These are phyloP conservation scores for Macrocentrus cingulum DNA, from an alignment of 1,140 invertebrate species.

Conservation along the genomic window DNA sequence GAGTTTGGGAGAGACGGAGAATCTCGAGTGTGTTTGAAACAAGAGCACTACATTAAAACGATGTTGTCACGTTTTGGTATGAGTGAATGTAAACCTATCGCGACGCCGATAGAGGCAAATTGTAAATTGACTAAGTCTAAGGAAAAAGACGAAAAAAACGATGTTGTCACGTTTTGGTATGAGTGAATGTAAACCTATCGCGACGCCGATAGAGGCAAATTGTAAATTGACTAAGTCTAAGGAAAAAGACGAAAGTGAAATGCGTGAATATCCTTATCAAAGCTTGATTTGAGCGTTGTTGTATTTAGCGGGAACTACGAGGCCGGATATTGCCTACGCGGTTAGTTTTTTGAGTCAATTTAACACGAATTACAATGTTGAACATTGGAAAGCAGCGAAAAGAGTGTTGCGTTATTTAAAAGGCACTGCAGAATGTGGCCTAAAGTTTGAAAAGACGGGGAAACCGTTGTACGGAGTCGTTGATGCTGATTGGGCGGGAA, in stretches of 20 bases:
- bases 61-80: slow-evolving; percentile 19
- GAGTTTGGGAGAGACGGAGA: slow-evolving; percentile 5
- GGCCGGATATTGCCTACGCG: slow-evolving; percentile 56
- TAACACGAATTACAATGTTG: slow-evolving; percentile 27
- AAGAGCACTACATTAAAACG: slow-evolving; percentile 22
- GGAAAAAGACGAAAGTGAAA: slow-evolving; percentile 9
- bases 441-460: slow-evolving; percentile 1
- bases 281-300: slow-evolving; percentile 49
- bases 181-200: too few relatives aligned
- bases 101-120: too few relatives aligned
- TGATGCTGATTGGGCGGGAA: slow-evolving; percentile 21
- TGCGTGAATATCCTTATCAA: slow-evolving; percentile 36
- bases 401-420: slow-evolving; percentile 36
- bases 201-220: too few relatives aligned
- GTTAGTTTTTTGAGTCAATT: slow-evolving; percentile 36
- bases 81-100: too few relatives aligned
- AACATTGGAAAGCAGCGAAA: slow-evolving; percentile 33
- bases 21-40: slow-evolving; percentile 6
- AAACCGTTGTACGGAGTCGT: neutral
- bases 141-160: slow-evolving; percentile 34
- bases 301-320: slow-evolving; percentile 49
- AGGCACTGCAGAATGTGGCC: slow-evolving; percentile 20
- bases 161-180: slow-evolving; percentile 22
- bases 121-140: slow-evolving; percentile 35
- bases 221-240: too few relatives aligned